A percentile compares a stretch with the other conserved stretches of the same genome.
phyloP scores from a whole-genome alignment of 2,888 invertebrate genomes.

The Nebria brevicollis region DNA sequence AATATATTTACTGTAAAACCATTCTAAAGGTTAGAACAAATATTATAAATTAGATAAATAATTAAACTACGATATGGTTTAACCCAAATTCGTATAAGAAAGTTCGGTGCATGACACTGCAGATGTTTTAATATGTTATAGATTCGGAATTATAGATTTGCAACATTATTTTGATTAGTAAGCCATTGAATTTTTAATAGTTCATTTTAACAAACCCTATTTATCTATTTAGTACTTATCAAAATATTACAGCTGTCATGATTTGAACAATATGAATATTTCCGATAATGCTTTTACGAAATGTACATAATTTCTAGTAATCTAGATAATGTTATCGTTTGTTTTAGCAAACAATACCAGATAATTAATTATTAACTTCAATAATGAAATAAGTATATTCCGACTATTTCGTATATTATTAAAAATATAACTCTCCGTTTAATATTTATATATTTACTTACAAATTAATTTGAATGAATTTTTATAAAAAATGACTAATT shows the following conservation, averaged over 20 bases:
- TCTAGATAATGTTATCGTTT: constrained; percentile 40
- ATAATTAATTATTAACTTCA: constrained; percentile 32
- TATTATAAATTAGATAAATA: too few relatives aligned
- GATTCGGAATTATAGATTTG: too few relatives aligned
- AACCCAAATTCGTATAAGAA: too few relatives aligned
- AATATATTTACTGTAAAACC: too few relatives aligned
- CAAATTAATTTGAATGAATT: too few relatives aligned
- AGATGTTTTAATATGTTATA: too few relatives aligned
- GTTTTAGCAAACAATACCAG: constrained; percentile 35
- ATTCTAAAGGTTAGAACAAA: too few relatives aligned
- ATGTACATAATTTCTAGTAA: constrained; percentile 38
- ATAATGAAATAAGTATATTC: constrained; percentile 20
- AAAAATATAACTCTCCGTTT: too few relatives aligned
- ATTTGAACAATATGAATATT: constrained; percentile 18
- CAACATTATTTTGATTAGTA: background rate
- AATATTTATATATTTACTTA: too few relatives aligned
- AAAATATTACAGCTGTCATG: constrained; percentile 20
- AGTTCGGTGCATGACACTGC: too few relatives aligned
- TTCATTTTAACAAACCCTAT: background rate
- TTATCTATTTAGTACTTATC: background rate
- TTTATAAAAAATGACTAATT: background rate
- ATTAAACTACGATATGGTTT: too few relatives aligned
- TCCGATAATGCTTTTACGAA: constrained; percentile 6
- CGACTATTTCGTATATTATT: background rate
- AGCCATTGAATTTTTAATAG: background rate